Conservation (phyloP, 2,113 vertebrate species). For the Naja naja region DNA sequence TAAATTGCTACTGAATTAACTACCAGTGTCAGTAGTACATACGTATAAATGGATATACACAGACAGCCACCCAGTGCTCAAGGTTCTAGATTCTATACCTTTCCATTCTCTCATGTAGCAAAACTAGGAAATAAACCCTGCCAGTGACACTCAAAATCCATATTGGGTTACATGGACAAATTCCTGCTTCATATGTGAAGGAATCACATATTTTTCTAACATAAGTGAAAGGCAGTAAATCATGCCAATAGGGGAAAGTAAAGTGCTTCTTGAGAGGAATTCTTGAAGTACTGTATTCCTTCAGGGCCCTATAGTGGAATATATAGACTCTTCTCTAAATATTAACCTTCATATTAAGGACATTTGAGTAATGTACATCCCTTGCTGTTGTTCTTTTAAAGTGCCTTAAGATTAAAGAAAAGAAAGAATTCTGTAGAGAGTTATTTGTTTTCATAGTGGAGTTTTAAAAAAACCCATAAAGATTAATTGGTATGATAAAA, state of each 20-base stretch:
- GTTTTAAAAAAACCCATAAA: conserved; percentile 24
- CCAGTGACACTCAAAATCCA: neutral
- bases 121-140: neutral
- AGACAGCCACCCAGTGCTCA: neutral
- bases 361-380: neutral
- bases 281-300: neutral
- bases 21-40: neutral
- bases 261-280: neutral
- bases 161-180: neutral
- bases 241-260: neutral
- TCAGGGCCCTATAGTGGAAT: neutral
- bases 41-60: neutral
- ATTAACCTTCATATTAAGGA: neutral
- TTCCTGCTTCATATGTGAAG: neutral
- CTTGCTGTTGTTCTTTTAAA: conserved; percentile 63
- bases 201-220: neutral
- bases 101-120: neutral
- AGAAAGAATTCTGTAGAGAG: conserved; percentile 66
- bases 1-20: neutral
- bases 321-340: neutral
- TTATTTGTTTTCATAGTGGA: conserved; percentile 42
- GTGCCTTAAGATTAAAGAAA: conserved; percentile 58
- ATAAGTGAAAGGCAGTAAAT: neutral
- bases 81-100: neutral
- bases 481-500: conserved; percentile 21